Percentiles rank a stretch among this genome's conserved stretches.
Evolutionary conservation across 1,140 invertebrate genomes (phyloP).

Genomic region (Onthophagus taurus): DNA sequence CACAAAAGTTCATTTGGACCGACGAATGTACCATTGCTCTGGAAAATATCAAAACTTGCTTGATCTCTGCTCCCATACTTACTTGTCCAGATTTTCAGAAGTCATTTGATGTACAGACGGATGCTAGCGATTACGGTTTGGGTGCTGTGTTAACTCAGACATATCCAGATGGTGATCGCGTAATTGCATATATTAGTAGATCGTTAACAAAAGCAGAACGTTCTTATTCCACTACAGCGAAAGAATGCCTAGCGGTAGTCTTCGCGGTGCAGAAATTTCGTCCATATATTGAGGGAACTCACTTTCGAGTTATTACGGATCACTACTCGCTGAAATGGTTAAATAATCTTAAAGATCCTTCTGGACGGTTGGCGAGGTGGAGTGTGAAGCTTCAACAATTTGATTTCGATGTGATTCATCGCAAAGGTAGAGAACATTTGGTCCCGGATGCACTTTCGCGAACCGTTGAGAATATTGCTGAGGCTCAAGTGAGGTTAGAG

Average conservation of each 20-base stretch:
- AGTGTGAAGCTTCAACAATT: neutral
- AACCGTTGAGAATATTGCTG: too few species aligned
- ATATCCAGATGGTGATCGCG: slow-evolving; percentile 17
- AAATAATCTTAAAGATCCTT: slow-evolving; percentile 15
- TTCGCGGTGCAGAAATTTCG: slow-evolving; percentile 28
- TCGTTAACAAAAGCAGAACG: slow-evolving; percentile 27
- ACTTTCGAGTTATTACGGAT: too few species aligned
- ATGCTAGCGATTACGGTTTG: slow-evolving; percentile 4
- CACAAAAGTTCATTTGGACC: neutral
- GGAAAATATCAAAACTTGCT: neutral
- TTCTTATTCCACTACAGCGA: slow-evolving; percentile 34
- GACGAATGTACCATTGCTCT: neutral
- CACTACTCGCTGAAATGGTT: slow-evolving; percentile 20
- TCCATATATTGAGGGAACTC: slow-evolving; percentile 26
- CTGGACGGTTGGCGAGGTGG: slow-evolving; percentile 1
- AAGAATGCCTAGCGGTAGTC: slow-evolving; percentile 38
- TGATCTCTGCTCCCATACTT: neutral
- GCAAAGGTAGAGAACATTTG: slow-evolving; percentile 17
- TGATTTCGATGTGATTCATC: too few species aligned
- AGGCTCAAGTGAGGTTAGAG: too few species aligned
- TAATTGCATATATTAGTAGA: slow-evolving; percentile 33
- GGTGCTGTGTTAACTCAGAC: slow-evolving; percentile 18
- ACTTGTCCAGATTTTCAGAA: slow-evolving; percentile 5
- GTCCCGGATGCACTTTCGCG: slow-evolving; percentile 24
- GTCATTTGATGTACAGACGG: slow-evolving; percentile 3